A percentile compares a stretch with the other conserved stretches of the same genome.
Evolutionary conservation across 2,113 vertebrate species (phyloP).

Genomic region (Nesospiza acunhae): DNA sequence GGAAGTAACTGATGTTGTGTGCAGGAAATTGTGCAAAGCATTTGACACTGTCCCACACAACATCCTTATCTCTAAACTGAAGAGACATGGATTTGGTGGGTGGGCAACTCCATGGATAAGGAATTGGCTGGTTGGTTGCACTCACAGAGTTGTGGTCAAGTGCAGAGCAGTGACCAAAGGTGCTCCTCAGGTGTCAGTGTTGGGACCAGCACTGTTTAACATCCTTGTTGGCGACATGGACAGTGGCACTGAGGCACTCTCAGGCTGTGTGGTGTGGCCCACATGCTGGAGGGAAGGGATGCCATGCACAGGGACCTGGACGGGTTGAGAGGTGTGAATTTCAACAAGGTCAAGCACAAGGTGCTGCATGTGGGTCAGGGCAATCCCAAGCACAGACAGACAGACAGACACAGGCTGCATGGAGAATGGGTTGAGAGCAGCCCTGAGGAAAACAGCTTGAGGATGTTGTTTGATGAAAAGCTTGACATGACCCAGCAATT

Average conservation of each 20-base stretch:
- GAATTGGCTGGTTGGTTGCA: not conserved
- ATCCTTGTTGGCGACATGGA: not conserved
- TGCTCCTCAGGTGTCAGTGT: accelerated
- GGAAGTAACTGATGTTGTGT: not conserved
- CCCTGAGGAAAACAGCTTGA: not conserved
- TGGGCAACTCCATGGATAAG: not conserved
- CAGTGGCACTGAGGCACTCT: not conserved
- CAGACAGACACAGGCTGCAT: not conserved
- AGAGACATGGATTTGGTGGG: not conserved
- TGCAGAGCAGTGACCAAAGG: not conserved
- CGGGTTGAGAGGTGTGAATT: not conserved
- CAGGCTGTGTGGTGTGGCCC: not conserved
- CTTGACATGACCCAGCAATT: not conserved
- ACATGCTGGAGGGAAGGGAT: not conserved
- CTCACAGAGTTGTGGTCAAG: not conserved
- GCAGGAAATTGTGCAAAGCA: not conserved
- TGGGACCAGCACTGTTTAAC: accelerated
- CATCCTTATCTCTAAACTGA: not conserved
- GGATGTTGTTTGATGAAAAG: not conserved
- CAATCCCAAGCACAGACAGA: not conserved
- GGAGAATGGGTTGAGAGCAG: not conserved
- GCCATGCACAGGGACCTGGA: not conserved
- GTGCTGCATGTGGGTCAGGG: not conserved
- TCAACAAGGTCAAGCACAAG: not conserved
- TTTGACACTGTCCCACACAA: not conserved